phyloP scores from a whole-genome alignment of 2,797 vertebrate species.

The Hippocampus kuda region DNA sequence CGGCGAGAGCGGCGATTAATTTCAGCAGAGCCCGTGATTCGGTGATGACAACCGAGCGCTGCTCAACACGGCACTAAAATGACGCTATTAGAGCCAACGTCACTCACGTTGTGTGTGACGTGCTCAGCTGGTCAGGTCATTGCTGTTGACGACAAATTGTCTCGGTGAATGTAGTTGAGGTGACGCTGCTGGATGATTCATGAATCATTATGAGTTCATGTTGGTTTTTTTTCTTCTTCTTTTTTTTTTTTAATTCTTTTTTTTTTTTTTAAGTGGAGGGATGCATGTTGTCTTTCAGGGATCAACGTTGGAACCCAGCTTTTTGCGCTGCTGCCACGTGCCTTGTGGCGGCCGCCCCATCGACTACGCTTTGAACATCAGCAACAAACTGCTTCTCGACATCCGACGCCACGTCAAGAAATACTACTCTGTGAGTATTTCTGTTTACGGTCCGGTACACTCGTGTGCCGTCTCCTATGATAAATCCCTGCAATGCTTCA shows the following conservation, averaged over 20 bases:
- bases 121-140: neutral
- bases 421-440: slow-evolving; percentile 67
- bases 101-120: neutral
- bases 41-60: neutral
- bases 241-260: neutral
- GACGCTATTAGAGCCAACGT: neutral
- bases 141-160: neutral
- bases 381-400: slow-evolving; percentile 84
- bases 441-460: slow-evolving; percentile 1
- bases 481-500: neutral
- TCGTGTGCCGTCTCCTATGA: neutral
- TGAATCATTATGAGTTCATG: neutral
- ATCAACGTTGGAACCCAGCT: slow-evolving; percentile 72
- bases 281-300: slow-evolving; percentile 61
- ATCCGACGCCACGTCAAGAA: slow-evolving; percentile 78
- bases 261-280: neutral
- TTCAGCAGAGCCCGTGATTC: neutral
- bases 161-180: neutral
- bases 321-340: slow-evolving; percentile 79
- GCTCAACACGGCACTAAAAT: neutral
- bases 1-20: neutral
- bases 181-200: neutral
- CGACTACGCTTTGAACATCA: slow-evolving; percentile 64
- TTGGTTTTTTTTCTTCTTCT: too few relatives aligned
- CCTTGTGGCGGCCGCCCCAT: slow-evolving; percentile 71